These are phyloP conservation scores for Hydractinia symbiolongicarpus DNA, from an alignment of 30 jellyfish, hydroid and myxozoan species.

Conservation along the genomic window DNA sequence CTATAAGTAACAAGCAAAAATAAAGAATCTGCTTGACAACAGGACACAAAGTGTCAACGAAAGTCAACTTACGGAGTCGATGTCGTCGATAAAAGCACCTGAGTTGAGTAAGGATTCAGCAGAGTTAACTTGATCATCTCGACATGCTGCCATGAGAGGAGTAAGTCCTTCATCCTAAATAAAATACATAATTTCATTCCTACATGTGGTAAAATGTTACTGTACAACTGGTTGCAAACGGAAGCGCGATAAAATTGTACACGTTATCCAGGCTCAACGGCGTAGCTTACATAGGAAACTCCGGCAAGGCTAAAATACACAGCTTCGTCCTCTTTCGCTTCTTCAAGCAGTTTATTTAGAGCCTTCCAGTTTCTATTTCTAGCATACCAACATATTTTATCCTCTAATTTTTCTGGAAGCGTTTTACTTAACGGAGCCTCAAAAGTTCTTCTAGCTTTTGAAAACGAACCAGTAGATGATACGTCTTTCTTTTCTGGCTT, in stretches of 20 bases:
- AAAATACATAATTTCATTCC: not conserved
- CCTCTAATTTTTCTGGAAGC: not conserved
- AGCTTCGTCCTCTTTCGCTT: not conserved
- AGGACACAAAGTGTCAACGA: not conserved
- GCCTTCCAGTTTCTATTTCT: constrained; percentile 1
- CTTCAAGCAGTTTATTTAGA: not conserved
- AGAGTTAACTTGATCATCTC: constrained; percentile 63
- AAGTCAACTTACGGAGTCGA: constrained; percentile 54
- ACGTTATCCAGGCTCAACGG: too few species aligned
- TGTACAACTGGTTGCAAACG: too few species aligned
- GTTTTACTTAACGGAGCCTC: too few species aligned
- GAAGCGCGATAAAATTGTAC: too few species aligned
- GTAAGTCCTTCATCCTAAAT: constrained; percentile 62
- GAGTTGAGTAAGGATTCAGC: constrained; percentile 70
- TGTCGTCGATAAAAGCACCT: constrained; percentile 67
- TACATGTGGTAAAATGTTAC: not conserved
- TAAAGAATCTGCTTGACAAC: not conserved
- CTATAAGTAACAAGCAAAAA: constrained; percentile 18
- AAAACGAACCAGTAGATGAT: too few species aligned
- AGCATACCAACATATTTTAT: not conserved
- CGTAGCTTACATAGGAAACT: too few species aligned
- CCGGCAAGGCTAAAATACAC: not conserved
- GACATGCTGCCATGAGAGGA: constrained; percentile 93
- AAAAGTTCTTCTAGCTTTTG: too few species aligned
- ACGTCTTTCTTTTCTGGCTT: too few species aligned